Percentiles rank a stretch among this genome's conserved stretches.
Conservation (phyloP, 2,888 invertebrate species). For the Aphelenchoides bicaudatus region DNA sequence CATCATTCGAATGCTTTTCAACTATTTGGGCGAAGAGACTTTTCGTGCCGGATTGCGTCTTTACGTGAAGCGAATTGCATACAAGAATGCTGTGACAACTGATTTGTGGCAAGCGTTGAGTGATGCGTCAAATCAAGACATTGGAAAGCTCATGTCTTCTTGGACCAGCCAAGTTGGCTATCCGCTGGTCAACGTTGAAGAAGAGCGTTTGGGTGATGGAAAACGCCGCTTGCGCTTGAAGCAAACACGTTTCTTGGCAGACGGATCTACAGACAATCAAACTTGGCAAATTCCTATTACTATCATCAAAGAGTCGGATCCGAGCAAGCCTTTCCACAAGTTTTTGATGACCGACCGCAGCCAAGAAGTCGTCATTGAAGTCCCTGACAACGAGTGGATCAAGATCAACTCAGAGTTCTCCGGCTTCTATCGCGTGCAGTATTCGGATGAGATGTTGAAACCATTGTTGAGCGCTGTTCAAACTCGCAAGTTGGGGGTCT, state of each 20-base stretch:
- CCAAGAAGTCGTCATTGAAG: slow-evolving; percentile 72
- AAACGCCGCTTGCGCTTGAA: slow-evolving; percentile 72
- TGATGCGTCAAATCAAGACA: slow-evolving; percentile 75
- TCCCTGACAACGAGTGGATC: slow-evolving; percentile 77
- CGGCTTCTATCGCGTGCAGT: slow-evolving; percentile 80
- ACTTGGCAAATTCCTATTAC: slow-evolving; percentile 86
- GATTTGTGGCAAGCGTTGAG: slow-evolving; percentile 87
- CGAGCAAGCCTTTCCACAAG: slow-evolving; percentile 61
- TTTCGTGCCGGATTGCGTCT: slow-evolving; percentile 79
- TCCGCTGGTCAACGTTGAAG: slow-evolving; percentile 72
- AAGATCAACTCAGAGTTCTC: slow-evolving; percentile 78
- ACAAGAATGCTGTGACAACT: slow-evolving; percentile 84
- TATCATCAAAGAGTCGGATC: slow-evolving; percentile 71
- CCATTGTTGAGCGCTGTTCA: slow-evolving; percentile 72
- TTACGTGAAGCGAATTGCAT: slow-evolving; percentile 80
- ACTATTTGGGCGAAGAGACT: slow-evolving; percentile 80
- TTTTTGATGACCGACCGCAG: slow-evolving; percentile 70
- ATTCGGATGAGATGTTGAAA: slow-evolving; percentile 44
- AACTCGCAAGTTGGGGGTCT: slow-evolving; percentile 75
- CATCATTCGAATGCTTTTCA: slow-evolving; percentile 83
- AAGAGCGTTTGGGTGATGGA: slow-evolving; percentile 22
- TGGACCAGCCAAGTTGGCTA: slow-evolving; percentile 96
- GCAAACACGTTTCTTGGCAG: slow-evolving; percentile 78
- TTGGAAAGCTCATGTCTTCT: slow-evolving; percentile 85
- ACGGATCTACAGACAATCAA: slow-evolving; percentile 68